These are phyloP conservation scores for Macrocentrus cingulum DNA, from an alignment of 1,140 invertebrate species.

Conservation along the genomic window DNA sequence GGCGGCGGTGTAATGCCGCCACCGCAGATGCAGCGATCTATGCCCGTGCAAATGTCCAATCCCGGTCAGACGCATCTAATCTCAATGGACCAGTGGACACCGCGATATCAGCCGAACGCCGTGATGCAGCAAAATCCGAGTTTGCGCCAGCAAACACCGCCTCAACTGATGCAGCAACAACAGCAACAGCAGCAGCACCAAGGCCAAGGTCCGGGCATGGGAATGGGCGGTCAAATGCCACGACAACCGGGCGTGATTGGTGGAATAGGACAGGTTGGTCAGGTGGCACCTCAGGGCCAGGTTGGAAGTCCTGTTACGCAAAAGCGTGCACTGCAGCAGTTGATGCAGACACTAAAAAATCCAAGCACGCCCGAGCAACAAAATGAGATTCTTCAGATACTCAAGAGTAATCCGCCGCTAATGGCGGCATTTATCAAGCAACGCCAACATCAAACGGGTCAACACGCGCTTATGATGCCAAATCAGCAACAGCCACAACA, in stretches of 20 bases:
- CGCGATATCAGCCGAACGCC: slow-evolving; percentile 47
- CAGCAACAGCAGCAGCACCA: slow-evolving; percentile 58
- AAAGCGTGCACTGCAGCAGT: slow-evolving; percentile 83
- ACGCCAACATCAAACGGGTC: slow-evolving; percentile 64
- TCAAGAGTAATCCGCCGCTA: slow-evolving; percentile 91
- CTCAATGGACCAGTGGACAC: slow-evolving; percentile 71
- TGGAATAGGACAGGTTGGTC: slow-evolving; percentile 50
- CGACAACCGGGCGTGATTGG: slow-evolving; percentile 57
- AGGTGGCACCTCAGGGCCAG: slow-evolving; percentile 47
- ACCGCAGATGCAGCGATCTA: slow-evolving; percentile 65
- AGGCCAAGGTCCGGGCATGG: slow-evolving; percentile 54
- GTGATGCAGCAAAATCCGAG: slow-evolving; percentile 56
- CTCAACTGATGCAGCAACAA: slow-evolving; percentile 51
- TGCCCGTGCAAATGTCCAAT: slow-evolving; percentile 55
- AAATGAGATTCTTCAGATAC: slow-evolving; percentile 86
- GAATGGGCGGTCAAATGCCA: slow-evolving; percentile 51
- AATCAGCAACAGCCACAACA: slow-evolving; percentile 60
- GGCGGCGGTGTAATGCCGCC: slow-evolving; percentile 66
- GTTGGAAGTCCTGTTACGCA: slow-evolving; percentile 56
- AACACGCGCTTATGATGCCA: slow-evolving; percentile 48
- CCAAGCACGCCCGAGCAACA: slow-evolving; percentile 91
- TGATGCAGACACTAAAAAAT: slow-evolving; percentile 86
- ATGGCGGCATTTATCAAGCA: slow-evolving; percentile 98
- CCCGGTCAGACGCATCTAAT: slow-evolving; percentile 59
- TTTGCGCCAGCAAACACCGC: slow-evolving; percentile 56